Base-by-base conservation (phyloP, 2,888 invertebrate genomes). In the Andrena haemorrhoa region DNA sequence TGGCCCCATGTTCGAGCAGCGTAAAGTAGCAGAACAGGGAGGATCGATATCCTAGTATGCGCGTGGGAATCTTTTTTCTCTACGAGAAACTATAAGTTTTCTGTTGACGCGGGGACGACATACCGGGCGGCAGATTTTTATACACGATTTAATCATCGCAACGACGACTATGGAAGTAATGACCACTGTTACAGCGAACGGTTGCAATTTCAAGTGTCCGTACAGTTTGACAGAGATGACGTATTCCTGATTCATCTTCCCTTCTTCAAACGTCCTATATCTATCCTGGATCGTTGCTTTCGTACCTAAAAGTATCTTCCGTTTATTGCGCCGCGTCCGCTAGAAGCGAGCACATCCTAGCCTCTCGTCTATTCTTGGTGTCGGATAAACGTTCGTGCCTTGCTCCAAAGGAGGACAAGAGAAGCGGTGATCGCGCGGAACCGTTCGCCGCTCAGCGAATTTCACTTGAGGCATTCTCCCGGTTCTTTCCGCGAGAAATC, bases 351-450 rank as follows among this genome's bases (percentile, higher is more conserved):
- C 33, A 56, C 41, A 56, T 51, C 65, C 51, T 74, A 78, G 66
- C 20, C 16, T 31, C 16, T 23, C 7, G 63, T 41, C 23, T 26
- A 35, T 29, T 56, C 29, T n/a, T 49, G 26, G 64, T 77, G 16
- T 49, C 65, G 78, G 68, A 68, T 63, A 73, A 70, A 69, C 76
- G 61, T 73, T 47, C n/a, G 65, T 47, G 49, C 69, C 56, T 70
- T 53, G 73, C 60, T 72, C 69, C 69, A 79, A 86, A 84, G 76
- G 86, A 82, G 86, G 79, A 75, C 86, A 74, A 53, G 78, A 66
- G 82, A 51, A 77, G 78, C 70, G 74, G 79, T 74, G 79, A 84
- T 81, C 83, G 81, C 53, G 87, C 74, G 64, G 79, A 84, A 86
- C 84, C 86, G 83, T 83, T 82, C 80, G 66, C 76, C 72, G 84